These are phyloP conservation scores for Drosophila repletoides DNA, from an alignment of 1,140 invertebrate genomes.

Conservation along the genomic window DNA sequence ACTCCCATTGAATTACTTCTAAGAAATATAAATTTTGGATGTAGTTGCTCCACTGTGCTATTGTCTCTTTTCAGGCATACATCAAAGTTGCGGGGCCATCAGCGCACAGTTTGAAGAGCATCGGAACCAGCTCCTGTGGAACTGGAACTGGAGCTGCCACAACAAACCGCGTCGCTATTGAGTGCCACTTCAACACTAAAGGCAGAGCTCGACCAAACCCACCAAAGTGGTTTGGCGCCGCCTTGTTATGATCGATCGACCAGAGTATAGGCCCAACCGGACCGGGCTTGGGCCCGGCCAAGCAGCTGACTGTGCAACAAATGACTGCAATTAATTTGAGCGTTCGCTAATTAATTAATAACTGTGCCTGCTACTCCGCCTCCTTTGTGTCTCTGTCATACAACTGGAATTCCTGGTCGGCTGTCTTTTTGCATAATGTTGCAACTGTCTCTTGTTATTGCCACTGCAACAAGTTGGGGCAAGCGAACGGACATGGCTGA, in stretches of 20 bases:
- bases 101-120: conserved; percentile 47
- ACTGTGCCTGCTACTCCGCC: conserved; percentile 26
- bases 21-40: no score
- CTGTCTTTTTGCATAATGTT: conserved; percentile 22
- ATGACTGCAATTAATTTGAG: conserved; percentile 70
- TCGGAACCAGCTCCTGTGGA: no score
- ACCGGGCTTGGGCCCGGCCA: background rate
- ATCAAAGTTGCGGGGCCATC: conserved; percentile 46
- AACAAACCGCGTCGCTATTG: background rate
- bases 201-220: conserved; percentile 1
- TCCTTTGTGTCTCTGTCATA: background rate
- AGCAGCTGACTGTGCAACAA: conserved; percentile 65
- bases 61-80: no score
- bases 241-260: conserved; percentile 58
- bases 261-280: background rate
- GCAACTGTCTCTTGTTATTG: background rate
- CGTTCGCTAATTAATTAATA: conserved; percentile 74
- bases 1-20: no score
- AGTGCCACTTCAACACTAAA: conserved; percentile 34
- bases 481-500: conserved; percentile 4
- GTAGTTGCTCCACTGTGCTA: no score
- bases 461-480: conserved; percentile 31
- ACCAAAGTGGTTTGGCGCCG: conserved; percentile 12
- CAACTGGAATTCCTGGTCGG: background rate
- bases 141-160: background rate